Percentiles rank a stretch among this genome's conserved stretches.
Conservation (phyloP, 2,113 vertebrate species). For the Otocyon megalotis region DNA sequence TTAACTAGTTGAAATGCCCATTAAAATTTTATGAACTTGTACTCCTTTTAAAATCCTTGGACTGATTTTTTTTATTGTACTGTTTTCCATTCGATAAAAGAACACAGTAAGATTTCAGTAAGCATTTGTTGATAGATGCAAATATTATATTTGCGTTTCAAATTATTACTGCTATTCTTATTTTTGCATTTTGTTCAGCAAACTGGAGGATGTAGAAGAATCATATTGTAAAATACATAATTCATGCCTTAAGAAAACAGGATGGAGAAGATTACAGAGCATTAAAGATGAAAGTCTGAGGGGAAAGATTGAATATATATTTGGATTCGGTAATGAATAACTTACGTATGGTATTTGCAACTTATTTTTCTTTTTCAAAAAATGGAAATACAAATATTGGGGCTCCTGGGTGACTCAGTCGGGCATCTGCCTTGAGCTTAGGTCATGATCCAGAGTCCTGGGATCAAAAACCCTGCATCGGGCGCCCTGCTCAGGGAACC, state of each 20-base stretch:
- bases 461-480: too few relatives aligned
- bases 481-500: too few relatives aligned
- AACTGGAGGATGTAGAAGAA: neutral
- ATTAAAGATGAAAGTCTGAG: neutral
- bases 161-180: neutral
- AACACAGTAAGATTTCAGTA: neutral
- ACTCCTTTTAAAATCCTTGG: neutral
- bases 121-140: neutral
- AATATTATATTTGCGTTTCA: constrained; percentile 11
- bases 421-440: too few relatives aligned
- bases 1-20: neutral
- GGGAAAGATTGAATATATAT: neutral
- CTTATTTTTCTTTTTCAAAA: neutral
- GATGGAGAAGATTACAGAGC: neutral
- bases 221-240: neutral
- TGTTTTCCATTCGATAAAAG: neutral
- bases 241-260: neutral
- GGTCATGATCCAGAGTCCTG: too few relatives aligned
- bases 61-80: constrained; percentile 22
- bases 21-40: neutral
- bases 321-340: neutral
- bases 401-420: too few relatives aligned
- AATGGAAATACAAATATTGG: neutral
- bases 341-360: neutral
- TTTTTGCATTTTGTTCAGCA: constrained; percentile 38